Evolutionary conservation across 2,797 vertebrate genomes (phyloP), one percentile per base, ranked within the genome.

Genomic region (Acrocephalus scirpaceus): DNA sequence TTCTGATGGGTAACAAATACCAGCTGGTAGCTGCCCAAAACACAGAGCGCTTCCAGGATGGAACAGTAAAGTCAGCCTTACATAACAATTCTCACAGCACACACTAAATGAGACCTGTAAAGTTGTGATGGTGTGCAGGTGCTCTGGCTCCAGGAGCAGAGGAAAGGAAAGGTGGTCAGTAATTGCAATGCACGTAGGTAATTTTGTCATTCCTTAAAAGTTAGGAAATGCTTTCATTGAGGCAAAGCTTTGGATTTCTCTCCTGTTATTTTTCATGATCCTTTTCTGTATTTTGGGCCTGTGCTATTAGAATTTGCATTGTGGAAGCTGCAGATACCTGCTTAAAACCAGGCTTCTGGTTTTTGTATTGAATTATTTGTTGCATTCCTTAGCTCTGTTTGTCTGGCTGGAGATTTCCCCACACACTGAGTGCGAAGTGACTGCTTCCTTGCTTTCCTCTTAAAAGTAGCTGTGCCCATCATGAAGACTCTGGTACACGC

Each of bases 1-100:
- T 67, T 75, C 89, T 96, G 71, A 51, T 6, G 30, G 78, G 81
- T 88, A 69, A 58, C 64, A 95, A 94, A 81, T 36, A 56, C 16
- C 65, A 93, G 62, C 48, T 7, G 3, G 80, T 87, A 90, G 51
- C 27, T 93, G 93, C 77, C 61, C 62, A 30, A 90, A 91, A 66
- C 76, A 84, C 42, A 34, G 72, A 78, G 27, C 8, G 12, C 60
- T 77, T 81, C 50, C 73, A 86, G 58, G 71, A 60, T 45, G 48
- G 38, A 91, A 40, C 1, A 30, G 15, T 2, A 13, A 84, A 45
- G 60, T 86, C 29, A 32, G 45, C 42, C 53, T 78, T 88, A 57
- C n/a, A 23, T 65, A 86, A 47, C 10, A 61, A 7, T 47, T 45
- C 36, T 88, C 45, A 50, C 34, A 72, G 40, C 47, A 71, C 19